These are phyloP conservation scores for Aspidoscelis tigris DNA, from an alignment of 2,113 vertebrate species.

Conservation along the genomic window DNA sequence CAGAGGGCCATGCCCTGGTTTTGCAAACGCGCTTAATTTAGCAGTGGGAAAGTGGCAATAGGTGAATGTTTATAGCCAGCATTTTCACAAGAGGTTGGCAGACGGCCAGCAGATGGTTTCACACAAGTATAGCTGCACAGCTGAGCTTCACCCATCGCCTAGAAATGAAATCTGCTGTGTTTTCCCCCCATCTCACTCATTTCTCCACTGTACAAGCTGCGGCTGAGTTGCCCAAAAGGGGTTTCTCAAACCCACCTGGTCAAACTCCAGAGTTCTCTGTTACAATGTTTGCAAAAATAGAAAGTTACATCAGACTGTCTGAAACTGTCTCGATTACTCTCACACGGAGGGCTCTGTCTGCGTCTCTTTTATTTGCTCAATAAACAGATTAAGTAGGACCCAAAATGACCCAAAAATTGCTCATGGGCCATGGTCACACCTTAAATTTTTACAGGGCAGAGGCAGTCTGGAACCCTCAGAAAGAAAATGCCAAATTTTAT, in stretches of 20 bases:
- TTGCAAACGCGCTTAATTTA: background rate
- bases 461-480: too few relatives aligned
- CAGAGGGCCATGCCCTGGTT: background rate
- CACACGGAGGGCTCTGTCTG: background rate
- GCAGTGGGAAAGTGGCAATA: background rate
- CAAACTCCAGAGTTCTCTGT: conserved; percentile 41
- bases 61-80: too few relatives aligned
- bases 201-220: conserved; percentile 18
- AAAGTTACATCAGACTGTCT: conserved; percentile 61
- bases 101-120: background rate
- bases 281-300: conserved; percentile 59
- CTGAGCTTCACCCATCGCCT: background rate
- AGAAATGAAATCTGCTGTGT: conserved; percentile 32
- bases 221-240: conserved; percentile 11
- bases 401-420: too few relatives aligned
- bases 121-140: background rate
- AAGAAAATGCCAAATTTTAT: too few relatives aligned
- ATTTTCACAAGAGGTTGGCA: background rate
- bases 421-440: too few relatives aligned
- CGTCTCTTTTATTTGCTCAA: background rate
- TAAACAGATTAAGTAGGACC: too few relatives aligned
- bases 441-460: too few relatives aligned
- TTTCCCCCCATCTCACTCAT: background rate
- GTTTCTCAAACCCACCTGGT: background rate
- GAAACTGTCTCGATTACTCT: conserved; percentile 31